Conservation (phyloP, 2,888 invertebrate species). For the Achlya flavicornis region DNA sequence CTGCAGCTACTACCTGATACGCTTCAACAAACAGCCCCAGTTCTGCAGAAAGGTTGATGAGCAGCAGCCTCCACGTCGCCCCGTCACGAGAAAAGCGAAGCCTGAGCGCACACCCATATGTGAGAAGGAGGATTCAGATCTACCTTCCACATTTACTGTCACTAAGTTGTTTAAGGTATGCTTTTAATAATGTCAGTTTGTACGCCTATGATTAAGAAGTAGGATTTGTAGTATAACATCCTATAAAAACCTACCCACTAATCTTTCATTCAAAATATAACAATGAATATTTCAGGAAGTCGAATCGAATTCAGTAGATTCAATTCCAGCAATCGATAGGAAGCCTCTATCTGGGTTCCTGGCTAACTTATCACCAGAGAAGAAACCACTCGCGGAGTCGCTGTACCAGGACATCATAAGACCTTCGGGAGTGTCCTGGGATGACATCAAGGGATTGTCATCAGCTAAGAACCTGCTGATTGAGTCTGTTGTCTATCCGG, state of each 20-base stretch:
- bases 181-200: not conserved
- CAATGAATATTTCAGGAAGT: conserved; percentile 38
- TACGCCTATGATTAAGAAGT: too few relatives aligned
- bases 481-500: conserved; percentile 93
- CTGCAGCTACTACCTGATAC: conserved; percentile 92
- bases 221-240: too few relatives aligned
- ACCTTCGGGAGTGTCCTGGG: conserved; percentile 89
- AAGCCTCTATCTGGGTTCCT: conserved; percentile 63
- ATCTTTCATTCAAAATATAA: too few relatives aligned
- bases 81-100: conserved; percentile 52
- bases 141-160: conserved; percentile 65
- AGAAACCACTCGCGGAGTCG: conserved; percentile 86
- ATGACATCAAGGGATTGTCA: conserved; percentile 88
- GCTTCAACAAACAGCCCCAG: conserved; percentile 94
- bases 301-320: conserved; percentile 28
- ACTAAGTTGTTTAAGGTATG: conserved; percentile 58
- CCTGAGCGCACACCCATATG: conserved; percentile 35
- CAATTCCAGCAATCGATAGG: conserved; percentile 51
- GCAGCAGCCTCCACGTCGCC: conserved; percentile 43
- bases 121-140: conserved; percentile 42
- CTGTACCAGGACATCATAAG: conserved; percentile 86
- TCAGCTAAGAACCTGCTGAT: conserved; percentile 90
- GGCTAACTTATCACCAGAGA: conserved; percentile 76
- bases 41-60: conserved; percentile 86
- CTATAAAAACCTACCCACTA: too few relatives aligned